Evolutionary conservation across 2,888 invertebrate species (phyloP).

Genomic region (Auanema sp.): DNA sequence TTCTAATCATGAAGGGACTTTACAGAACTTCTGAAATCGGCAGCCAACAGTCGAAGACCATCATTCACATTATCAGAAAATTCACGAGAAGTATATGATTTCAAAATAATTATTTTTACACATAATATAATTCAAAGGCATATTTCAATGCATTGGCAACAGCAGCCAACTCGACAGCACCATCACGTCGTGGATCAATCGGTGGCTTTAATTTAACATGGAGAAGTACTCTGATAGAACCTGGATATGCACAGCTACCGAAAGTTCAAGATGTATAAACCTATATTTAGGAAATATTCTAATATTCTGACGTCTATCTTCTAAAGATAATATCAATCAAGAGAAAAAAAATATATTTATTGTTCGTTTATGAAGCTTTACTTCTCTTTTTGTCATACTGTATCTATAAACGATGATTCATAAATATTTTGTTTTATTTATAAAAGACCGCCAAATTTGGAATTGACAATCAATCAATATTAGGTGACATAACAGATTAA

Average conservation of each 20-base stretch:
- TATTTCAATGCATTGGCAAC: slow-evolving; percentile 30
- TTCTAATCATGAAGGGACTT: not conserved
- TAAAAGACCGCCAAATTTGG: no score
- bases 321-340: no score
- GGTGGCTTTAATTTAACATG: slow-evolving; percentile 30
- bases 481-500: no score
- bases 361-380: no score
- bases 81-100: slow-evolving; percentile 12
- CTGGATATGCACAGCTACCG: slow-evolving; percentile 36
- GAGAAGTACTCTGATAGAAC: slow-evolving; percentile 31
- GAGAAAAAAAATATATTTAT: no score
- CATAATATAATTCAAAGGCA: slow-evolving; percentile 8
- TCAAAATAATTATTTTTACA: not conserved
- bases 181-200: slow-evolving; percentile 34
- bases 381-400: no score
- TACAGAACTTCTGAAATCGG: slow-evolving; percentile 50
- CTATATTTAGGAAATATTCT: slow-evolving; percentile 1
- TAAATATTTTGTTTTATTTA: no score
- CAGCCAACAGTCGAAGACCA: slow-evolving; percentile 42
- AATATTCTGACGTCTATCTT: not conserved
- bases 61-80: slow-evolving; percentile 37
- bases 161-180: slow-evolving; percentile 28
- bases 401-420: no score
- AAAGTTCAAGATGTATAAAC: slow-evolving; percentile 40
- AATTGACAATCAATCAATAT: no score